phyloP scores from a whole-genome alignment of 2,113 vertebrate genomes.

The Siniperca chuatsi region DNA sequence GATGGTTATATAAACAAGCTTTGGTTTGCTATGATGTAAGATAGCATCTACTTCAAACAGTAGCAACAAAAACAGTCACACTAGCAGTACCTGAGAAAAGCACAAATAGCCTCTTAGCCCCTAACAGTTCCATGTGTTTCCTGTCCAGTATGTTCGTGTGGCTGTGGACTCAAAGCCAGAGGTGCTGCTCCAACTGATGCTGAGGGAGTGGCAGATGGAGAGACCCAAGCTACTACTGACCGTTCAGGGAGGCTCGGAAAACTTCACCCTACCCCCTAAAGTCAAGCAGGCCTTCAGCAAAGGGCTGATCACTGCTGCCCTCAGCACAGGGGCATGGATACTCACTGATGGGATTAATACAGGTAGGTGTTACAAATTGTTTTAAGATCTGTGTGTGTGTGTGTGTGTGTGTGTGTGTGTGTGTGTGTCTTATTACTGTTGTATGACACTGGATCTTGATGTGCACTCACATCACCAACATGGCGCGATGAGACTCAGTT shows the following conservation, averaged over 20 bases:
- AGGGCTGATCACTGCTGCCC: slow-evolving; percentile 92
- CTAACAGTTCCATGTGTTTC: slow-evolving; percentile 17
- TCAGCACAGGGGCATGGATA: slow-evolving; percentile 96
- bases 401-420: background rate
- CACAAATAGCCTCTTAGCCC: background rate
- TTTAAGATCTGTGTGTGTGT: background rate
- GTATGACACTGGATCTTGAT: background rate
- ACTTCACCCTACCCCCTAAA: slow-evolving; percentile 90
- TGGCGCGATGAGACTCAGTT: background rate
- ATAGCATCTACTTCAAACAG: slow-evolving; percentile 26
- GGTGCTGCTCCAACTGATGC: slow-evolving; percentile 90
- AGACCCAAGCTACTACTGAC: slow-evolving; percentile 94
- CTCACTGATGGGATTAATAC: slow-evolving; percentile 95
- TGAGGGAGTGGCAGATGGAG: slow-evolving; percentile 97
- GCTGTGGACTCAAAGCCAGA: slow-evolving; percentile 91
- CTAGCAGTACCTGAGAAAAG: slow-evolving; percentile 5
- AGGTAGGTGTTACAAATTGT: slow-evolving; percentile 77
- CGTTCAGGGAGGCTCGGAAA: slow-evolving; percentile 92
- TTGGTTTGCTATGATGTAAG: slow-evolving; percentile 35
- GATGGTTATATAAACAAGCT: slow-evolving; percentile 16
- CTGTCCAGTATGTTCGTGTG: slow-evolving; percentile 90
- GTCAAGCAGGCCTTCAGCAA: slow-evolving; percentile 91
- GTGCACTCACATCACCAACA: background rate
- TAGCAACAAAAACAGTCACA: slow-evolving; percentile 5
- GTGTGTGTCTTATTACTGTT: background rate